Conservation (phyloP, 2,113 vertebrate species). For the Tragelaphus imberbis region DNA sequence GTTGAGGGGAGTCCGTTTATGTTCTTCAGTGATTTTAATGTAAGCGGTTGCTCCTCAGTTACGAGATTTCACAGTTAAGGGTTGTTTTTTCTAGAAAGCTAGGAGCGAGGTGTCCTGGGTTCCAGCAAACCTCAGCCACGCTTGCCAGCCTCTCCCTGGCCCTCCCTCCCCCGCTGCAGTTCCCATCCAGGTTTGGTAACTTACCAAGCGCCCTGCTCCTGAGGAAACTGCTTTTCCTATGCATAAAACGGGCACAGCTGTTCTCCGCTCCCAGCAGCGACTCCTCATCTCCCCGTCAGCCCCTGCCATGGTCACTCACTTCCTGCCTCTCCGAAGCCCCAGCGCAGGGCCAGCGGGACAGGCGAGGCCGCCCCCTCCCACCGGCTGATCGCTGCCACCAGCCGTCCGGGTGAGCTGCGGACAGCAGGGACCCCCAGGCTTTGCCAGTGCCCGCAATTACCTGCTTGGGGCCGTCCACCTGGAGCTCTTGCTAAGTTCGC, state of each 20-base stretch:
- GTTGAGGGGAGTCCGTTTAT: not conserved
- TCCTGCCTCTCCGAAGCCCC: not conserved
- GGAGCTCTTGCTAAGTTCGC: not conserved
- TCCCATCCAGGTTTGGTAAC: not conserved
- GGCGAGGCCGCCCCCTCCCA: not conserved
- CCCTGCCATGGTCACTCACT: not conserved
- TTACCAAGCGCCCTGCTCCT: not conserved
- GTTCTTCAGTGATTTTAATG: not conserved
- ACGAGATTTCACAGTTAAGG: not conserved
- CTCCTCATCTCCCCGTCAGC: not conserved
- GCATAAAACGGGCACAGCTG: not conserved
- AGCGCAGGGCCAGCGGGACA: not conserved
- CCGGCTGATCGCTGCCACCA: not conserved
- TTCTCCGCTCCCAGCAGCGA: not conserved
- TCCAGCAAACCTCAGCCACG: not conserved
- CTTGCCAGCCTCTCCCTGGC: not conserved
- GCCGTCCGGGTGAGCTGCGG: rapidly evolving
- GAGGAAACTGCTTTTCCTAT: not conserved
- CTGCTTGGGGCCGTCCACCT: not conserved
- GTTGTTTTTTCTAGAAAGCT: not conserved
- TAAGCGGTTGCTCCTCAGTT: not conserved
- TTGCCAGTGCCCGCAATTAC: no score
- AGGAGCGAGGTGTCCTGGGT: not conserved
- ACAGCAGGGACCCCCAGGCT: not conserved
- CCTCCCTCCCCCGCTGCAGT: not conserved